Conservation (phyloP, 2,888 invertebrate genomes). For the Pollenia griseotomentosa region DNA sequence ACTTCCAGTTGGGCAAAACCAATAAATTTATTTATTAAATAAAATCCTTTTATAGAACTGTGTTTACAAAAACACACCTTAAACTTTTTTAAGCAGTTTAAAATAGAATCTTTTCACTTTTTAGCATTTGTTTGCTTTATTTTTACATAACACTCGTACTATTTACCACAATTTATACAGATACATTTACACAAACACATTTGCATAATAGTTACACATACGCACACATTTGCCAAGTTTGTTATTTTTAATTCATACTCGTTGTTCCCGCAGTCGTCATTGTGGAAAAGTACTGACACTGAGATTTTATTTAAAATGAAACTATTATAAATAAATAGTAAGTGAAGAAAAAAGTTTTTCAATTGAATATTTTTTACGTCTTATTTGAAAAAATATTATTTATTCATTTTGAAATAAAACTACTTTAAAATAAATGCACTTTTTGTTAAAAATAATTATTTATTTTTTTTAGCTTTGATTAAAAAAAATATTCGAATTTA, state of each 20-base stretch:
- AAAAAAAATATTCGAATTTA: too few species aligned
- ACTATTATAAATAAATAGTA: background rate
- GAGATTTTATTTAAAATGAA: slow-evolving; percentile 44
- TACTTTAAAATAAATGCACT: too few species aligned
- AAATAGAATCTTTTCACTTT: slow-evolving; percentile 29
- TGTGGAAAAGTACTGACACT: slow-evolving; percentile 58
- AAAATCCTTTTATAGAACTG: slow-evolving; percentile 16
- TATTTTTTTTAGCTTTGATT: too few species aligned
- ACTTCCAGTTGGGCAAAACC: too few species aligned
- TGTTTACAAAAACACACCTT: background rate
- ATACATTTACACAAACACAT: slow-evolving; percentile 6
- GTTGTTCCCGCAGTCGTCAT: background rate
- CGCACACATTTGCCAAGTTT: slow-evolving; percentile 1
- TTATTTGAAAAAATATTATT: background rate
- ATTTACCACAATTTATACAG: slow-evolving; percentile 6
- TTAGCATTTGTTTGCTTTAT: slow-evolving; percentile 24
- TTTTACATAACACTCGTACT: slow-evolving; percentile 31
- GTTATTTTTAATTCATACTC: slow-evolving; percentile 42
- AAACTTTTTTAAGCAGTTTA: slow-evolving; percentile 1
- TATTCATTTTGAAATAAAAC: background rate
- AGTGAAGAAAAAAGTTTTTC: background rate
- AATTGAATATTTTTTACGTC: slow-evolving; percentile 24
- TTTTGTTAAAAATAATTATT: too few species aligned
- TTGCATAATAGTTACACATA: background rate
- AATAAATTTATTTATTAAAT: background rate